Conservation (phyloP, 1,140 invertebrate genomes). For the Drosophila bipectinata region DNA sequence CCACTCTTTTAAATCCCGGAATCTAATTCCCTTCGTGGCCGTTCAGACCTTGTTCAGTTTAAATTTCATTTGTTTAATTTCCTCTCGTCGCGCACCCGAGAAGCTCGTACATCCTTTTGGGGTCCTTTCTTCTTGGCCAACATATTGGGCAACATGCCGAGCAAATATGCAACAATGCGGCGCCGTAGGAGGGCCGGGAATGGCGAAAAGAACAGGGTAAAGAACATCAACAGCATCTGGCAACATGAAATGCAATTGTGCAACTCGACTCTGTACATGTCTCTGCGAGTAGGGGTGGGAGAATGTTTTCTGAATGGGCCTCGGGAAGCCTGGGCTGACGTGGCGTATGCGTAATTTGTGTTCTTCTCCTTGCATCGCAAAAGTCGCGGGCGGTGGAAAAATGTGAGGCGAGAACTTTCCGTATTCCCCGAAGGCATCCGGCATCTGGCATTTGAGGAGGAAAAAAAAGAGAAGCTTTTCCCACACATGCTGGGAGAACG, state of each 20-base stretch:
- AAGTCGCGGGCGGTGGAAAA: constrained; percentile 37
- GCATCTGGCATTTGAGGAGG: neutral
- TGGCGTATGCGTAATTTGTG: constrained; percentile 63
- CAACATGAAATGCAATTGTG: constrained; percentile 77
- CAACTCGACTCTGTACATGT: constrained; percentile 51
- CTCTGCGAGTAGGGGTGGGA: constrained; percentile 11
- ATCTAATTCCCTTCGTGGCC: constrained; percentile 29
- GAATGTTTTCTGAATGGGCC: constrained; percentile 21
- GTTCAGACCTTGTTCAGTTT: constrained; percentile 16
- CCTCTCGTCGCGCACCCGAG: constrained; percentile 18
- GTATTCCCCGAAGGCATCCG: constrained; percentile 21
- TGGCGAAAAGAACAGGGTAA: neutral
- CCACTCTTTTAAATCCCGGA: constrained; percentile 9
- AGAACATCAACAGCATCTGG: constrained; percentile 49
- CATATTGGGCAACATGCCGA: constrained; percentile 70
- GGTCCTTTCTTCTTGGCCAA: constrained; percentile 23
- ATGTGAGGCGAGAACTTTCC: constrained; percentile 29
- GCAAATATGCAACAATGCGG: constrained; percentile 54
- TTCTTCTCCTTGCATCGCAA: constrained; percentile 15
- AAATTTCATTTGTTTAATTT: constrained; percentile 68
- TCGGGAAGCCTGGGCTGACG: constrained; percentile 41
- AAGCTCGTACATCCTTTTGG: neutral
- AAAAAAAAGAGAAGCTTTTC: constrained; percentile 6
- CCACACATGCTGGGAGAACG: constrained; percentile 10
- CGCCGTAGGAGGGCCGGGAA: neutral